These are phyloP conservation scores for Stenoptilia bipunctidactyla DNA, from an alignment of 2,888 invertebrate species.

Conservation along the genomic window DNA sequence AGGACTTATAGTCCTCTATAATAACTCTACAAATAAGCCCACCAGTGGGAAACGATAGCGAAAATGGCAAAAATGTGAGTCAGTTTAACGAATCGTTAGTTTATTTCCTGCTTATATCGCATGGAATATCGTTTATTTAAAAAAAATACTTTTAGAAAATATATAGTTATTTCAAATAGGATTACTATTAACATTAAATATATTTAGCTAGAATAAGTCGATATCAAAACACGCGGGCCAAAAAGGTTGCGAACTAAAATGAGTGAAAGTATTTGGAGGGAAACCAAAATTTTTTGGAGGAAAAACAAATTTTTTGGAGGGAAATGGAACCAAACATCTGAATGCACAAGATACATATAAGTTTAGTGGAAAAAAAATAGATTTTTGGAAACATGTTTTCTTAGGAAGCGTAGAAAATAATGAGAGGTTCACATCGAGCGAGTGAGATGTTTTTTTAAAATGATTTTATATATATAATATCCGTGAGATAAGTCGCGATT, in stretches of 20 bases:
- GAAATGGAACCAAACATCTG: slow-evolving; percentile 39
- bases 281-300: slow-evolving; percentile 13
- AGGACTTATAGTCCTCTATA: slow-evolving; percentile 8
- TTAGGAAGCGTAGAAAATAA: slow-evolving; percentile 38
- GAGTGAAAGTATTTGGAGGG: slow-evolving; percentile 15
- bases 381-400: slow-evolving; percentile 68
- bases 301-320: not conserved
- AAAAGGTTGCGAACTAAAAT: slow-evolving; percentile 36
- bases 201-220: slow-evolving; percentile 26
- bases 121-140: slow-evolving; percentile 33
- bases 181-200: slow-evolving; percentile 15
- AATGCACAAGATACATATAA: slow-evolving; percentile 50
- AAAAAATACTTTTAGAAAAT: slow-evolving; percentile 49
- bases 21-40: not conserved
- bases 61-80: slow-evolving; percentile 49
- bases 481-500: slow-evolving; percentile 24
- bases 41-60: slow-evolving; percentile 14
- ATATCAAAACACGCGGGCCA: slow-evolving; percentile 59
- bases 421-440: slow-evolving; percentile 35
- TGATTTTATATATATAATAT: slow-evolving; percentile 42
- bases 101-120: slow-evolving; percentile 54
- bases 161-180: slow-evolving; percentile 26
- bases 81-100: slow-evolving; percentile 36
- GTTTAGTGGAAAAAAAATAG: slow-evolving; percentile 55
- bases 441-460: slow-evolving; percentile 50